Base-by-base conservation (phyloP, 2,113 vertebrate genomes). In the Grammomys dolichurus region DNA sequence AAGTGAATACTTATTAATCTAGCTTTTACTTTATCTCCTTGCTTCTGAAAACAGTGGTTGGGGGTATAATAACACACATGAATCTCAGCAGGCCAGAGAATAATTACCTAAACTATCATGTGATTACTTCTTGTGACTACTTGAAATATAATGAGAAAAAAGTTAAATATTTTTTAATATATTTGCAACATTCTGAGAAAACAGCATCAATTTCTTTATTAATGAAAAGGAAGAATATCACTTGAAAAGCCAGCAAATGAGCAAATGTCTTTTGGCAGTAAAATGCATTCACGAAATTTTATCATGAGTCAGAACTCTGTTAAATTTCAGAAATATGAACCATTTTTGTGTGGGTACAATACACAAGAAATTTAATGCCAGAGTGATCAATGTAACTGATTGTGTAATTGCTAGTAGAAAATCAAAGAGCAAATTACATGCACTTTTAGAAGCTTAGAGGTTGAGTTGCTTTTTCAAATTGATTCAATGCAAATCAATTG, bases 251-350 rank as follows among this genome's bases (percentile, higher is more conserved):
- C 84, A 56, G 77, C 26, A 90, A 92, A 72, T 81, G 8, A 51
- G 67, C 46, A 65, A 80, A 77, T 58, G 0, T 65, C 22, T 85
- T 97, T 76, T 54, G 80, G 17, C 22, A 92, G 5, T 48, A 88
- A 92, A 96, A 82, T 58, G 1, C 28, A 95, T 65, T 96, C 77
- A 89, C 43, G 22, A 89, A 75, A 46, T 20, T 89, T 67, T 60
- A 90, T 94, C 70, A 78, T 87, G 87, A 51, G 69, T 93, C 54
- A 92, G n/a, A 88, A 67, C 46, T 77, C 14, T 81, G 24, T 89
- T 88, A 93, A 97, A 90, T 93, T 75, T 63, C n/a, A 43, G 81
- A 54, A 95, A 69, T 96, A 78, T 89, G 24, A 92, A 78, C 46
- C 90, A 12, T 93, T 12, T 31, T 63, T 88, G 14, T 20, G 69